Evolutionary conservation across 2,888 invertebrate genomes (phyloP), one percentile per base, ranked within the genome.

Genomic region (Merodon equestris): DNA sequence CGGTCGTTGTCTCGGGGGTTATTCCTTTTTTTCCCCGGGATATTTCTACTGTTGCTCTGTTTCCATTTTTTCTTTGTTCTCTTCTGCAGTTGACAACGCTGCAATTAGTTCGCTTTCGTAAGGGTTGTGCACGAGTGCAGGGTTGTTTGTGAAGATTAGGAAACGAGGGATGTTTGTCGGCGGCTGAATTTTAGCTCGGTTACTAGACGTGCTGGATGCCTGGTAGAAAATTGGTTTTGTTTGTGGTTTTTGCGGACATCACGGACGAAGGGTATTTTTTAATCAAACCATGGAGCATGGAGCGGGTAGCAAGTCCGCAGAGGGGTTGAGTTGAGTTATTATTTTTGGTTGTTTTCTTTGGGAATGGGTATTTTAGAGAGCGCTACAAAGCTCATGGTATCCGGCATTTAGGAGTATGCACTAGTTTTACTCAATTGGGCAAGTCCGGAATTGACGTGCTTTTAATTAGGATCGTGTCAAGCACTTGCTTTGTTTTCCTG

Each of bases 201-300:
- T 27, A 47, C 40, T 4, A 1, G 36, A n/a, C 14, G 10, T 68
- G 9, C 72, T 77, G 77, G 27, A 38, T 40, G 51, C 77, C 77
- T 67, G 73, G 47, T 77, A 68, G 48, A 77, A 73, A 63, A 73
- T 77, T 77, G 77, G 53, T 73, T 77, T 68, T 68, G 67, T 73
- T 77, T 77, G 73, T 51, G 73, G 77, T 77, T 77, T 72, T 68
- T 60, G 45, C 51, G 15, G 45, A 34, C 40, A 54, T 18, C 36
- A 19, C 27, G 7, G 27, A 2, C 7, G 27, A 7, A 27, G 27
- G 27, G 2, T 27, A 7, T 27, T 54, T 61, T 44, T 7, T 17
- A 54, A 2, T 1, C 64, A 72, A 84, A 84, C 4, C 83, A n/a
- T n/a, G n/a, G n/a, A n/a, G n/a, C n/a, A n/a, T n/a, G n/a, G n/a